Conservation (phyloP, 2,797 vertebrate genomes). For the Knipowitschia caucasica region DNA sequence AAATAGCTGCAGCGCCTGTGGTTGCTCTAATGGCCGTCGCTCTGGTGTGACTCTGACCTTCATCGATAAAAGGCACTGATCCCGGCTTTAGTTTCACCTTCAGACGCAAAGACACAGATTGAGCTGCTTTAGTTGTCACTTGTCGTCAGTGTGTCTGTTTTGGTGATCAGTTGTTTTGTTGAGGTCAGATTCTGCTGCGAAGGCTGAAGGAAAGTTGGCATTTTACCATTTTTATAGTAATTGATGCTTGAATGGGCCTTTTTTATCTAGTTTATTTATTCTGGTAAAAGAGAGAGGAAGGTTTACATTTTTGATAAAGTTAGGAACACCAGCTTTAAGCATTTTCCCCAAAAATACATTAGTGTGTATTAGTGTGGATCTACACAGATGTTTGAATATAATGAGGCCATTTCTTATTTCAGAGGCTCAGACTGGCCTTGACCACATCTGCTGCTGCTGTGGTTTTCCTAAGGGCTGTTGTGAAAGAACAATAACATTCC, state of each 20-base stretch:
- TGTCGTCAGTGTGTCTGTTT: neutral
- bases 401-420: neutral
- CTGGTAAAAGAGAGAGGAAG: too few species aligned
- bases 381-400: too few species aligned
- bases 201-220: neutral
- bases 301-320: too few species aligned
- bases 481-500: neutral
- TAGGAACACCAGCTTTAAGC: too few species aligned
- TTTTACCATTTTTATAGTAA: too few species aligned
- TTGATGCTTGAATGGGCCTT: too few species aligned
- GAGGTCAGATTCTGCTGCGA: neutral
- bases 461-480: neutral
- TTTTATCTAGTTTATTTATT: too few species aligned
- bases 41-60: slow-evolving; percentile 6
- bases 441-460: too few species aligned
- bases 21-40: slow-evolving; percentile 6
- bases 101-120: neutral
- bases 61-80: neutral
- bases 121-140: neutral
- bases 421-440: neutral
- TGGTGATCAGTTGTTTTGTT: neutral
- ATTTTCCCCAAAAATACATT: too few species aligned
- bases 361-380: too few species aligned
- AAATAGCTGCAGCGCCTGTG: slow-evolving; percentile 6
- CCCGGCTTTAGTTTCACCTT: neutral